Evolutionary conservation across 1,140 invertebrate species (phyloP), one percentile per base, ranked within the genome.

Genomic region (Nasonia longicornis): DNA sequence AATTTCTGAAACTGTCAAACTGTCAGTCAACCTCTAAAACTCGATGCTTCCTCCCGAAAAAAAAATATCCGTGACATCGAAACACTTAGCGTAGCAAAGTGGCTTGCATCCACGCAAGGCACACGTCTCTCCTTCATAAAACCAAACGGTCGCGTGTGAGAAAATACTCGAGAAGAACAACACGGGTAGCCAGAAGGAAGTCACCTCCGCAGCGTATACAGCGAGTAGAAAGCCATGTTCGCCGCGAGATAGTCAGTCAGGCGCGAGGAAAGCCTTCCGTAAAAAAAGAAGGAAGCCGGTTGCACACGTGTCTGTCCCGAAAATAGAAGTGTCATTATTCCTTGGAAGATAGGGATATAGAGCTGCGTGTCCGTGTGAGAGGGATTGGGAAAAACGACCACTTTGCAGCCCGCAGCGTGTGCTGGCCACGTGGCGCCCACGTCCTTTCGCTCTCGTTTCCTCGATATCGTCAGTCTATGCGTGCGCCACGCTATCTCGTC

Each of bases 151-250:
- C 78, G 66, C 78, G 70, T 74, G 78, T 74, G 78, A 73, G 71
- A 79, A 79, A 79, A 72, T 45, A 72, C 31, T 52, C 12, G 67
- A 70, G 69, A 58, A 70, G 48, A 71, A 72, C 48, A 71, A 63
- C 69, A 72, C 35, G 67, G 58, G 77, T 7, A 22, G 64, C 31
- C 29, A 67, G 64, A 69, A 66, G 77, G 77, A 79, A 79, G 70
- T n/a, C 70, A 64, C 69, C 26, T 31, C 31, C 77, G 26, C 26
- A 69, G 66, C 31, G 31, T 35, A 35, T 7, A 75, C 76, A 80
- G 80, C 86, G 85, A 88, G 87, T 88, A 87, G 85, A 88, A 88
- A 88, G 83, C 87, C 85, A 84, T 88, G 87, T 88, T 85, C 83
- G 45, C 64, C 74, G 74, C 20, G 75, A 45, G 58, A 16, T 7